A percentile compares a stretch with the other conserved stretches of the same genome.
Conservation (phyloP, 2,113 vertebrate genomes). For the Pao palembangensis region DNA sequence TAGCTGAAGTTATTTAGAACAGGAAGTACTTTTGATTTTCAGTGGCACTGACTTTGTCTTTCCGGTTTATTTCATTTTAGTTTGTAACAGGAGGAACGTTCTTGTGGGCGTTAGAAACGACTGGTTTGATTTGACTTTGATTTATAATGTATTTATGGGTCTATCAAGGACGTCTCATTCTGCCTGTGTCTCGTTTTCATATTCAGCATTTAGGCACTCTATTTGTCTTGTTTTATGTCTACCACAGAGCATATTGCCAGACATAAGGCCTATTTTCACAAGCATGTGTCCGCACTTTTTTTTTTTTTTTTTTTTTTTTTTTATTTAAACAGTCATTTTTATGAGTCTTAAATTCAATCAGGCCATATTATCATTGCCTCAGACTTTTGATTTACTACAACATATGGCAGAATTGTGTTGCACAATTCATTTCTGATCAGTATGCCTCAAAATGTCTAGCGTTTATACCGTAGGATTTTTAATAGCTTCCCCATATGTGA, state of each 20-base stretch:
- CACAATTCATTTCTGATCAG: constrained; percentile 54
- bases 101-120: not conserved
- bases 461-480: constrained; percentile 43
- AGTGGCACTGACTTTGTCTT: too few relatives aligned
- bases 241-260: constrained; percentile 60
- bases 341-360: constrained; percentile 62
- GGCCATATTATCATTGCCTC: constrained; percentile 67
- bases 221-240: constrained; percentile 46
- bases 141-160: not conserved
- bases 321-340: constrained; percentile 45
- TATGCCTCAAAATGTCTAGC: constrained; percentile 53
- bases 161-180: constrained; percentile 13
- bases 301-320: constrained; percentile 22
- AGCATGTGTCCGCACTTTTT: constrained; percentile 54
- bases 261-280: constrained; percentile 58
- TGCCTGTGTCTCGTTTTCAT: constrained; percentile 8
- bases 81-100: not conserved
- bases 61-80: too few relatives aligned
- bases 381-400: constrained; percentile 65
- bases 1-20: not conserved
- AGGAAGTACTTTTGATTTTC: too few relatives aligned
- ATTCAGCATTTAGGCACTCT: constrained; percentile 23
- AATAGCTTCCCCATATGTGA: constrained; percentile 52
- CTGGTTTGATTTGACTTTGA: not conserved
- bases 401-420: constrained; percentile 57